Percentiles rank a stretch among this genome's conserved stretches.
Conservation (phyloP, 2,113 vertebrate species). For the Vidua chalybeata region DNA sequence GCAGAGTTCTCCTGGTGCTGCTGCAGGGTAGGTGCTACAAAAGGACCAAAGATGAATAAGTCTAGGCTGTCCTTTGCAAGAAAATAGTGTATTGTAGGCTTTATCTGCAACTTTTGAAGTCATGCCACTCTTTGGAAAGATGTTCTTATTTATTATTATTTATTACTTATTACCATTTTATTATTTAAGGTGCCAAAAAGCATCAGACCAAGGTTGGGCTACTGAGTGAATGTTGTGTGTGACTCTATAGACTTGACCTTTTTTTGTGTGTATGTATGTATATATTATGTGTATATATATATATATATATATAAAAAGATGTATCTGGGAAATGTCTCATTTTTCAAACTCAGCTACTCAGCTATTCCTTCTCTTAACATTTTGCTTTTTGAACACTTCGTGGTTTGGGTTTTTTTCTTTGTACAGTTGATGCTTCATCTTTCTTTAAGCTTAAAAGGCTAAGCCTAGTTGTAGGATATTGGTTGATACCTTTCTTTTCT, state of each 20-base stretch:
- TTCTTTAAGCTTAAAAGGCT: neutral
- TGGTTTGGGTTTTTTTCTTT: neutral
- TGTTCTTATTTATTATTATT: too few species aligned
- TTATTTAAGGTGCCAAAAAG: neutral
- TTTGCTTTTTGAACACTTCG: neutral
- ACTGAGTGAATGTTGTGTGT: neutral
- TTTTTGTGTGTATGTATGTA: rapidly evolving
- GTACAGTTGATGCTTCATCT: neutral
- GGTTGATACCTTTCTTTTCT: neutral
- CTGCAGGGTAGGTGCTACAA: neutral
- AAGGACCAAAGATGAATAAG: neutral
- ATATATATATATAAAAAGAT: neutral
- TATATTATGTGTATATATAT: neutral
- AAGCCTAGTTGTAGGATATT: neutral
- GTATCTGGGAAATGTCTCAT: neutral
- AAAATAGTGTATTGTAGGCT: neutral
- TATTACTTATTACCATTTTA: too few species aligned
- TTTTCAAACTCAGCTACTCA: neutral
- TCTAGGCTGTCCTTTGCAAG: neutral
- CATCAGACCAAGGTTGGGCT: neutral
- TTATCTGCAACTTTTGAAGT: neutral
- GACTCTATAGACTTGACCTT: neutral
- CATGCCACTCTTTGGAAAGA: neutral
- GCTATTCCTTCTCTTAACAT: neutral
- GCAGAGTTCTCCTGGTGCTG: neutral